Percentiles rank a stretch among this genome's conserved stretches.
Conservation (phyloP, 2,113 vertebrate genomes). For the Gymnobelideus leadbeateri region DNA sequence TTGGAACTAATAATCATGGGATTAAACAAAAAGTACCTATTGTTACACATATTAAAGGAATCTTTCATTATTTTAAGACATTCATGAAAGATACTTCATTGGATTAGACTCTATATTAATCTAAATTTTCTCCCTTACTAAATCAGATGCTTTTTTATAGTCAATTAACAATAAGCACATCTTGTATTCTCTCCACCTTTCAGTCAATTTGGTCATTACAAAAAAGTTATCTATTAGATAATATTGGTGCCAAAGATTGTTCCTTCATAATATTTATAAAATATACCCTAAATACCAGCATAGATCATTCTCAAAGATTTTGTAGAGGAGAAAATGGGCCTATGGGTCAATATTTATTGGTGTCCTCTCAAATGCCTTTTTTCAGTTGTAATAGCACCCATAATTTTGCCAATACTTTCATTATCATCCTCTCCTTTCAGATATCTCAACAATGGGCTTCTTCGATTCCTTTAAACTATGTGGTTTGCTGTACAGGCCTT, state of each 20-base stretch:
- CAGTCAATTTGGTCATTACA: background rate
- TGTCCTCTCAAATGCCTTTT: background rate
- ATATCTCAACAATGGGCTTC: background rate
- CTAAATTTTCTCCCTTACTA: background rate
- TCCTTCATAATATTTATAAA: background rate
- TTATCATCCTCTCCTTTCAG: background rate
- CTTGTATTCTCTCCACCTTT: background rate
- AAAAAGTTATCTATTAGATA: background rate
- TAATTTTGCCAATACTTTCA: background rate
- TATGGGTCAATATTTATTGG: background rate
- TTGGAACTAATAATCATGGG: background rate
- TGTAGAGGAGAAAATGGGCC: background rate
- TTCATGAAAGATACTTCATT: background rate
- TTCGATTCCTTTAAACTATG: background rate
- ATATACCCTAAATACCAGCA: background rate
- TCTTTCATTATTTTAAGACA: background rate
- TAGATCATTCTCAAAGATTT: background rate
- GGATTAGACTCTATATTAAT: background rate
- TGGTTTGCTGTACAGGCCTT: background rate
- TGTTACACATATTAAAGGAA: background rate
- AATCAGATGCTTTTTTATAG: background rate
- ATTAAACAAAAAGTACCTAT: background rate
- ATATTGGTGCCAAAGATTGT: background rate
- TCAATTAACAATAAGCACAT: background rate
- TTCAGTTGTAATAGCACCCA: background rate